A percentile compares a stretch with the other conserved stretches of the same genome.
These are phyloP conservation scores for Hoplias malabaricus DNA, from an alignment of 2,113 vertebrate species.

Conservation along the genomic window DNA sequence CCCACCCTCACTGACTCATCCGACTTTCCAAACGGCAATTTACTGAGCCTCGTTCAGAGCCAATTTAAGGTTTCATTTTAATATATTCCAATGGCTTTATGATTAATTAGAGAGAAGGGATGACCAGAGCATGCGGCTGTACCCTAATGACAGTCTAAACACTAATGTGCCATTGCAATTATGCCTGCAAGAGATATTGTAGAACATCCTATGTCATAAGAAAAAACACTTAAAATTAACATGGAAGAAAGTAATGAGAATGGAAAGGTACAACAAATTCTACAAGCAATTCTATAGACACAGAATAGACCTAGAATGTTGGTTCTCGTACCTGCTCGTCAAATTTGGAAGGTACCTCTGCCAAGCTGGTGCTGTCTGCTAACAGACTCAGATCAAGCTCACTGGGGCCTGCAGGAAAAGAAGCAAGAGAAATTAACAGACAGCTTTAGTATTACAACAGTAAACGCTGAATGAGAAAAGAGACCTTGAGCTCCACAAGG, in stretches of 20 bases:
- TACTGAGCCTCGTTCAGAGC: constrained; percentile 13
- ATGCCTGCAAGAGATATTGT: neutral
- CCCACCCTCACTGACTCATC: constrained; percentile 46
- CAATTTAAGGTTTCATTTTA: neutral
- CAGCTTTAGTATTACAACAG: neutral
- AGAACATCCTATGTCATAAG: neutral
- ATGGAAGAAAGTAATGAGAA: neutral
- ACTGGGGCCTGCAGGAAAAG: constrained; percentile 75
- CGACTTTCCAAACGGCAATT: constrained; percentile 42
- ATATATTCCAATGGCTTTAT: neutral
- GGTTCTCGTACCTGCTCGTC: constrained; percentile 83
- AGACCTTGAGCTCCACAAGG: neutral
- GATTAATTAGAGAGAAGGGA: constrained; percentile 7
- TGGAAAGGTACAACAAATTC: neutral
- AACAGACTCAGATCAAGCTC: constrained; percentile 83
- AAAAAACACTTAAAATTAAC: neutral
- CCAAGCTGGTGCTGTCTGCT: constrained; percentile 77
- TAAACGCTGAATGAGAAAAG: neutral
- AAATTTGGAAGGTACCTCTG: constrained; percentile 77
- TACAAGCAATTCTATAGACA: neutral
- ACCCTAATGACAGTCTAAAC: constrained; percentile 18
- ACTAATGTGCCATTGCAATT: constrained; percentile 22
- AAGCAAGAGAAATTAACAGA: neutral
- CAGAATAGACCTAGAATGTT: neutral
- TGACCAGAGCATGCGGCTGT: neutral